Evolutionary conservation across 2,888 invertebrate species (phyloP).

Genomic region (Strigamia transsilvanica): DNA sequence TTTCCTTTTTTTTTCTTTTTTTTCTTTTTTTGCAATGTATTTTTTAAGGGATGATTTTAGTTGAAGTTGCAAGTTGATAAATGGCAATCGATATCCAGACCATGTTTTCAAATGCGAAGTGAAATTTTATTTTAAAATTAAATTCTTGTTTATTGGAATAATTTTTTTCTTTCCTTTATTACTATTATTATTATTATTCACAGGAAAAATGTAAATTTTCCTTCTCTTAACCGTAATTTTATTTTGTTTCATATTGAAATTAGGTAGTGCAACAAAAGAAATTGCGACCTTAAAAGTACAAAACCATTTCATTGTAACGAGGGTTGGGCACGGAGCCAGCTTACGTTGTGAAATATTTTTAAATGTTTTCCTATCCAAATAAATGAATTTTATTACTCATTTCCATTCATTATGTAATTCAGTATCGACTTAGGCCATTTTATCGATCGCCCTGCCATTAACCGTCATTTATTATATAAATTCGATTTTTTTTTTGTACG

Average conservation of each 20-base stretch:
- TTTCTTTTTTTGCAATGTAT: background rate
- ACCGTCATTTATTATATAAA: slow-evolving; percentile 11
- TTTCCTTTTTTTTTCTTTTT: background rate
- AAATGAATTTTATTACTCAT: slow-evolving; percentile 47
- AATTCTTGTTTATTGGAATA: slow-evolving; percentile 21
- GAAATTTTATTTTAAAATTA: slow-evolving; percentile 45
- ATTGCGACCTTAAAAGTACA: background rate
- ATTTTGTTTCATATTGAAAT: slow-evolving; percentile 18
- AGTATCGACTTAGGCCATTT: slow-evolving; percentile 1
- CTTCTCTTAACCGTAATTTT: background rate
- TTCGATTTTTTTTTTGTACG: background rate
- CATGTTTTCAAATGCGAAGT: slow-evolving; percentile 44
- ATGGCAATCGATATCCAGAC: slow-evolving; percentile 38
- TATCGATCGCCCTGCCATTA: slow-evolving; percentile 32
- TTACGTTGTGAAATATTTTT: slow-evolving; percentile 37
- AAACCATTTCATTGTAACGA: background rate
- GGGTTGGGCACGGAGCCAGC: slow-evolving; percentile 24
- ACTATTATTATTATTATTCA: background rate
- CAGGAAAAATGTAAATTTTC: slow-evolving; percentile 1
- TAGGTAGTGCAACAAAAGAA: background rate
- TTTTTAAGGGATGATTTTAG: slow-evolving; percentile 33
- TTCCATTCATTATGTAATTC: slow-evolving; percentile 43
- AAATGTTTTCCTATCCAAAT: slow-evolving; percentile 32
- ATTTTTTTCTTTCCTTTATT: too few relatives aligned
- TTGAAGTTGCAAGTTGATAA: slow-evolving; percentile 45